Evolutionary conservation across 1,140 invertebrate species (phyloP).

Genomic region (Melitaea cinxia): DNA sequence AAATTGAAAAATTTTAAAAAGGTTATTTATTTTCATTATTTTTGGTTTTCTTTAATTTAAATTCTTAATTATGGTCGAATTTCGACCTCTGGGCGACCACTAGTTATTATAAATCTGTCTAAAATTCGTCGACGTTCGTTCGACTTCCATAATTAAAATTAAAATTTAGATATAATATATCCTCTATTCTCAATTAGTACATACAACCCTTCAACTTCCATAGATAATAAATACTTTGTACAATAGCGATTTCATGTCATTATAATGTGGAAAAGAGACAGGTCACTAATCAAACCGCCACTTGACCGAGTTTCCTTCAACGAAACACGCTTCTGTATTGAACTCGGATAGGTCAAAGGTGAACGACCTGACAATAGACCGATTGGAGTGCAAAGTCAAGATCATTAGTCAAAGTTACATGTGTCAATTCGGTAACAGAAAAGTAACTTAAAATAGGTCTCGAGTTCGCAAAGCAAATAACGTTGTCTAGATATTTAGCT

Average conservation of each 20-base stretch:
- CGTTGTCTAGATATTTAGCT: background rate
- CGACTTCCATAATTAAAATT: too few species aligned
- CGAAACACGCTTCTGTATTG: background rate
- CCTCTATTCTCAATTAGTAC: too few species aligned
- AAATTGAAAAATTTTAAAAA: too few species aligned
- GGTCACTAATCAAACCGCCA: background rate
- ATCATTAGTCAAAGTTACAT: background rate
- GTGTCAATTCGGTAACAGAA: background rate
- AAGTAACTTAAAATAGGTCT: background rate
- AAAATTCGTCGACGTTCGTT: too few species aligned
- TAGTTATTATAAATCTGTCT: too few species aligned
- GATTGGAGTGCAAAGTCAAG: background rate
- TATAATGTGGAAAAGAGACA: background rate
- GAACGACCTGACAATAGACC: background rate
- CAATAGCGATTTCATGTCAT: background rate
- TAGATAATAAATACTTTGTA: background rate
- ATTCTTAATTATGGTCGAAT: too few species aligned
- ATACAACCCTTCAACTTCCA: too few species aligned
- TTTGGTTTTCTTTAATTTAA: too few species aligned
- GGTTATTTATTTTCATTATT: too few species aligned
- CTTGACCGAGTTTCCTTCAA: constrained; percentile 2
- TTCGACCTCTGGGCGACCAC: too few species aligned
- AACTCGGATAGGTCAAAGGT: background rate
- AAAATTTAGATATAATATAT: too few species aligned
- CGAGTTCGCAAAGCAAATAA: background rate